Conservation (phyloP, 2,888 invertebrate genomes). For the Chrysodeixis includens region DNA sequence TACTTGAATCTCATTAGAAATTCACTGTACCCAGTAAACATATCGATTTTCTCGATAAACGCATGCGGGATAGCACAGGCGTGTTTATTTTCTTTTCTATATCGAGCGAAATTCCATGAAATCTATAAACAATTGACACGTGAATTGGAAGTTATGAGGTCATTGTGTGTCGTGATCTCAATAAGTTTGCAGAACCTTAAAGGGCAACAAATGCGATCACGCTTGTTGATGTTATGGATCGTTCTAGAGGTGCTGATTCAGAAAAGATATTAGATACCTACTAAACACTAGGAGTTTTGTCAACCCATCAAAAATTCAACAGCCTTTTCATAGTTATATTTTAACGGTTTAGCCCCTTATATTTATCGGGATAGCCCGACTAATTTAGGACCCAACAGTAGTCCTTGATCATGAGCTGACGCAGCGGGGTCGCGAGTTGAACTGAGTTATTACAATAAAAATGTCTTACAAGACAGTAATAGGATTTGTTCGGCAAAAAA, state of each 20-base stretch:
- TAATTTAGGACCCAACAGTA: too few relatives aligned
- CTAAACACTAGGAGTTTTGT: too few relatives aligned
- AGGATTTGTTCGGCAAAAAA: too few relatives aligned
- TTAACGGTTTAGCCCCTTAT: too few relatives aligned
- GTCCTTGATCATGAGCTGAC: too few relatives aligned
- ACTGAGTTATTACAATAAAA: too few relatives aligned
- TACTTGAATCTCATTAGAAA: conserved; percentile 20
- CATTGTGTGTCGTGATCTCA: conserved; percentile 26
- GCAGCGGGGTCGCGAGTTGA: too few relatives aligned
- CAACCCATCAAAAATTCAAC: too few relatives aligned
- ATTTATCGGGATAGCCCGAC: too few relatives aligned
- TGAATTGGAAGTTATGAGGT: conserved; percentile 21
- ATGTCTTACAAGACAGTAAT: too few relatives aligned
- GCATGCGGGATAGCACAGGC: conserved; percentile 36
- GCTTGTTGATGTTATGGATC: neutral
- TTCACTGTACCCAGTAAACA: conserved; percentile 10
- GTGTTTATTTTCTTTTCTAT: conserved; percentile 17
- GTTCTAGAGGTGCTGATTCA: neutral
- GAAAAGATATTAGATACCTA: too few relatives aligned
- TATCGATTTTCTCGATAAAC: conserved; percentile 52
- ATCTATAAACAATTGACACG: conserved; percentile 18
- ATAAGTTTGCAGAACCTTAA: conserved; percentile 12
- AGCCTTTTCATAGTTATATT: too few relatives aligned
- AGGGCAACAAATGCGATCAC: neutral
- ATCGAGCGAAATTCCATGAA: conserved; percentile 34